Base-by-base conservation (phyloP, 2,797 vertebrate species). In the Perodicticus potto region DNA sequence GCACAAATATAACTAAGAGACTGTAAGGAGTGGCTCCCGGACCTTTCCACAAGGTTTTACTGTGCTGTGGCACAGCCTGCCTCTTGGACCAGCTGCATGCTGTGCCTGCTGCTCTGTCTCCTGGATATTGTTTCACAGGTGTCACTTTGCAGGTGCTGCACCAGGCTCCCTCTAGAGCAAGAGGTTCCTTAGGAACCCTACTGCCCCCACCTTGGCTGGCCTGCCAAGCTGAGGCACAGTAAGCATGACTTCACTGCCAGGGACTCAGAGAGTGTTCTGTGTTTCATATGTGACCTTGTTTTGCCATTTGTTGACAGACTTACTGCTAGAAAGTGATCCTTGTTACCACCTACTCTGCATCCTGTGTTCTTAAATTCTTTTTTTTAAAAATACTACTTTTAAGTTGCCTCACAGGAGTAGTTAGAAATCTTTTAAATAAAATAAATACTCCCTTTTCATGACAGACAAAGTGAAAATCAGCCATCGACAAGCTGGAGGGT, bases 261-360 rank as follows among this genome's bases (percentile, higher is more conserved):
- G 53, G 32, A 23, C 83, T 74, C 25, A 29, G 40, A 70, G 20
- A 43, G 49, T 0, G 3, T 45, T 83, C 55, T 27, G n/a, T 67
- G 65, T 88, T 93, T 63, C 23, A 3, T 20, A 65, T 77, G 69
- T 5, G 37, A 74, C 93, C 70, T 86, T 11, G 14, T 80, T 86
- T 86, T 93, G 73, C 76, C 88, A 53, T 86, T 91, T 81, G 49
- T 82, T 8, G 19, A 84, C 76, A 86, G 86, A 82, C 91, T 84
- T 76, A 70, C 91, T 57, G 13, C 45, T 90, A 76, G 84, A 69
- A 93, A 80, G 91, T 77, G 73, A 93, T 32, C 78, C 43, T 0
- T 73, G 49, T 65, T 90, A 23, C 37, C 77, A 74, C 37, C 80
- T 84, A 65, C 32, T 81, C 40, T 77, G 14, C 34, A 55, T 89